Evolutionary conservation across 2,113 vertebrate species (phyloP), one percentile per base, ranked within the genome.

Genomic region (Aegotheles bennettii): DNA sequence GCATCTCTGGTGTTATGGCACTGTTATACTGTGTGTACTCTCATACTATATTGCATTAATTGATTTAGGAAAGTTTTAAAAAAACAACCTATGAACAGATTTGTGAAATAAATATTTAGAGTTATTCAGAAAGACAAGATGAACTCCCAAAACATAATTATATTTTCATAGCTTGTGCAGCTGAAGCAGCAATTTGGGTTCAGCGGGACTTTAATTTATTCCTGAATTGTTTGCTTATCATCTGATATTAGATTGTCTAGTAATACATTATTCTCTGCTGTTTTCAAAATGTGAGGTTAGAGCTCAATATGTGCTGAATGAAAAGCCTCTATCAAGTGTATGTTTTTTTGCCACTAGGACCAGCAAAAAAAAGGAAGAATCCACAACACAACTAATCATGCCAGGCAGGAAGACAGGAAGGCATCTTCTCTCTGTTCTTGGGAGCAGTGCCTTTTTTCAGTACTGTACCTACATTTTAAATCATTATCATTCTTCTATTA

Each of bases 131-230:
- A 87, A 74, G 54, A 61, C 31, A 85, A 85, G 42, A 73, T 56
- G 60, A 91, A 70, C 33, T 85, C 70, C 42, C 35, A 40, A 87
- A 95, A 69, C 10, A 60, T 60, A 91, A 96, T 94, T 89, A 82
- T 74, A 14, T 94, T 94, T 94, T 86, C 70, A 70, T 65, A 63
- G 33, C 64, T 90, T 38, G 35, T 93, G 95, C 94, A 77, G 43
- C 26, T 86, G 93, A 77, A 87, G 76, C 75, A 90, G 67, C 56
- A 80, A 40, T 95, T 87, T 88, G 87, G 40, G 42, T 94, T 94
- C 87, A 88, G 42, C 50, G 42, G 78, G 71, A 84, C 47, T 91
- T 88, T 21, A 87, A 91, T 93, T 80, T 94, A 91, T 90, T 95
- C 67, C 59, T 83, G 70, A 85, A 59, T 84, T 94, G 42, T 95